These are phyloP conservation scores for Dipus sagitta DNA, from an alignment of 2,797 vertebrate genomes.

Conservation along the genomic window DNA sequence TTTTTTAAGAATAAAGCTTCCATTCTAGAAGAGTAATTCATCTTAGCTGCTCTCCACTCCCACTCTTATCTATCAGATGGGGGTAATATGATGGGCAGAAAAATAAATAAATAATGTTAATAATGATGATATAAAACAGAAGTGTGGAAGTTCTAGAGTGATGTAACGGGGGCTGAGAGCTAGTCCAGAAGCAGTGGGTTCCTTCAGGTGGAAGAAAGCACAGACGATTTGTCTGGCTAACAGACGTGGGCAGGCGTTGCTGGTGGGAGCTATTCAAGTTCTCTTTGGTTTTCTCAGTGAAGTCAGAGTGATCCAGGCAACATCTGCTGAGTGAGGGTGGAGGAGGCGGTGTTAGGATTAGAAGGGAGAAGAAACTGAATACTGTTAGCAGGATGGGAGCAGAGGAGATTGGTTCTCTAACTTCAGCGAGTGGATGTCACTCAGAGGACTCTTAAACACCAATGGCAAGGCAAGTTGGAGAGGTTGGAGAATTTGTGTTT, in stretches of 20 bases:
- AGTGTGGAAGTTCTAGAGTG: background rate
- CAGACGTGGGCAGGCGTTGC: background rate
- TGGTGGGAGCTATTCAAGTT: background rate
- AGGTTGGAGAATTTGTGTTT: background rate
- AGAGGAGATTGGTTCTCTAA: background rate
- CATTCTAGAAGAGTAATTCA: too few relatives aligned
- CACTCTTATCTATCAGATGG: too few relatives aligned
- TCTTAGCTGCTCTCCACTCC: too few relatives aligned
- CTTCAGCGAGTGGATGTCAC: background rate
- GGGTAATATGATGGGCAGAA: background rate
- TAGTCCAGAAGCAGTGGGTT: background rate
- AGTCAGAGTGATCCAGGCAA: background rate
- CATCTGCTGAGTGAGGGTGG: background rate
- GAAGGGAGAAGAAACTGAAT: background rate
- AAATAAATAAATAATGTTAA: background rate
- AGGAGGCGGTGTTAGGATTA: background rate
- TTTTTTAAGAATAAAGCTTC: too few relatives aligned
- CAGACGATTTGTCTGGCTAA: too few relatives aligned
- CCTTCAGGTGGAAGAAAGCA: background rate
- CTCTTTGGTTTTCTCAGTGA: background rate
- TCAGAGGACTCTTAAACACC: fast-evolving
- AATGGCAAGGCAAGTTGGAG: background rate
- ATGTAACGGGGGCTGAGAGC: background rate
- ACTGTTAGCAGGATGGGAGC: background rate
- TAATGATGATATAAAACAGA: background rate